Percentiles rank a stretch among this genome's conserved stretches.
Conservation (phyloP, 2,113 vertebrate genomes). For the Mobula hypostoma region DNA sequence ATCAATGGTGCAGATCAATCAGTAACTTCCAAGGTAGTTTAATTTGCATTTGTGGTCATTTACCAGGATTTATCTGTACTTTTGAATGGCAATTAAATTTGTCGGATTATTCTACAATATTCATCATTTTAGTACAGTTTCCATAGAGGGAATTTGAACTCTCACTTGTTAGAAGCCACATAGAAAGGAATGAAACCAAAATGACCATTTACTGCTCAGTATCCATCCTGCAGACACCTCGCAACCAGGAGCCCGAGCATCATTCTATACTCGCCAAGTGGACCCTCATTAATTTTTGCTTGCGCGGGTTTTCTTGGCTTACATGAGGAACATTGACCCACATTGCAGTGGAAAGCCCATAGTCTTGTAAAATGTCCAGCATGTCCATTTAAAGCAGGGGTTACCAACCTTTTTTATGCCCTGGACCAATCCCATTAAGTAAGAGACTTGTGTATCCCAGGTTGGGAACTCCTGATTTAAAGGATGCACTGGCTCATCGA, state of each 20-base stretch:
- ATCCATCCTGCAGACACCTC: not conserved
- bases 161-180: not conserved
- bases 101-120: not conserved
- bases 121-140: not conserved
- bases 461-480: too few relatives aligned
- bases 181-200: not conserved
- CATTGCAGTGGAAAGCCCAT: not conserved
- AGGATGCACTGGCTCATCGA: not conserved
- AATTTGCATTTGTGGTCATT: not conserved
- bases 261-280: not conserved
- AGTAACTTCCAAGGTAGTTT: not conserved
- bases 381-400: too few relatives aligned
- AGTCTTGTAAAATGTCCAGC: not conserved
- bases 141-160: not conserved
- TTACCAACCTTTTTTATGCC: too few relatives aligned
- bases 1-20: not conserved
- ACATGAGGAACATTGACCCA: not conserved
- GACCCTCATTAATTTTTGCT: not conserved
- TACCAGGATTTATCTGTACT: not conserved
- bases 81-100: not conserved
- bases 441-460: too few relatives aligned
- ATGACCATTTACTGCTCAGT: not conserved
- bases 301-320: too few relatives aligned
- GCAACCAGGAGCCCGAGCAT: not conserved
- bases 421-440: too few relatives aligned